phyloP scores from a whole-genome alignment of 2,113 vertebrate species.

The Telmatochromis brichardi region DNA sequence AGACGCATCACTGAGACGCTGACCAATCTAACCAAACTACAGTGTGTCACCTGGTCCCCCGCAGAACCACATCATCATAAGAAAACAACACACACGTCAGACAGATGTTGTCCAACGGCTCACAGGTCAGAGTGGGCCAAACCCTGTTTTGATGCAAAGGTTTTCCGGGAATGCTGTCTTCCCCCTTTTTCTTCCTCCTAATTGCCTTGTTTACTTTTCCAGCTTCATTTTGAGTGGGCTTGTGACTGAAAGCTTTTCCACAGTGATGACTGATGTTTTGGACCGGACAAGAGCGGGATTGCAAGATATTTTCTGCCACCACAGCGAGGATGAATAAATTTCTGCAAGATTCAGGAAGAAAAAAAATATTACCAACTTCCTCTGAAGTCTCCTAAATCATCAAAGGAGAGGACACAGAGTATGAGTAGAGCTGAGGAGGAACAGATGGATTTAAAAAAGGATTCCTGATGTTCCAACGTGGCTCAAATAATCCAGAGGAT shows the following conservation, averaged over 20 bases:
- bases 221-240: slow-evolving; percentile 8
- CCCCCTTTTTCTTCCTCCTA: neutral
- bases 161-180: slow-evolving; percentile 34
- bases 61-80: neutral
- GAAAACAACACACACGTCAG: neutral
- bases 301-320: neutral
- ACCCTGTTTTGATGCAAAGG: slow-evolving; percentile 25
- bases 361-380: neutral
- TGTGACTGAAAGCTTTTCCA: slow-evolving; percentile 25
- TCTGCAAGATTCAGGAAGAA: neutral
- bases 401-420: neutral
- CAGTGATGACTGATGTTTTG: slow-evolving; percentile 3
- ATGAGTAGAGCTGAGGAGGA: neutral
- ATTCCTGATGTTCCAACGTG: neutral
- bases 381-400: neutral
- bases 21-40: neutral
- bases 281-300: slow-evolving; percentile 2
- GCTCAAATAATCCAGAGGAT: neutral
- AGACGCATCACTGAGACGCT: neutral
- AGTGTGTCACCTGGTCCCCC: neutral
- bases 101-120: neutral
- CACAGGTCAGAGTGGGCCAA: slow-evolving; percentile 11
- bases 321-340: neutral
- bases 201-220: slow-evolving; percentile 50
- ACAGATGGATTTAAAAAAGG: neutral